phyloP scores from a whole-genome alignment of 2,888 invertebrate genomes.

The Dicyrtomina minuta region DNA sequence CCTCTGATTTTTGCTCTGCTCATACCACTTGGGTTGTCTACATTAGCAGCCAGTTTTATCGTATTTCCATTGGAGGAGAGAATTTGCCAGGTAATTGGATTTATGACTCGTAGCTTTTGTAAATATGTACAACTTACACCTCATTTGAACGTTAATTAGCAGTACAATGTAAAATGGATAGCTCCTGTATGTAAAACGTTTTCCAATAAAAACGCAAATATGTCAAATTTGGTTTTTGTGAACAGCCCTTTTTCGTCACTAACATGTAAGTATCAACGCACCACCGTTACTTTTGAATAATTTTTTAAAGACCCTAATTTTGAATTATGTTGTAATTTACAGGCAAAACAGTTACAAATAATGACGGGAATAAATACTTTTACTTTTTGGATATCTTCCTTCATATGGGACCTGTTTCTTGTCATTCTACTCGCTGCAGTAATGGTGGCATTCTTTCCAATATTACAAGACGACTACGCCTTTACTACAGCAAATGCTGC shows the following conservation, averaged over 20 bases:
- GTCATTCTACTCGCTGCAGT: conserved; percentile 55
- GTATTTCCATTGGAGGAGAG: conserved; percentile 54
- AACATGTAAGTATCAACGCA: too few relatives aligned
- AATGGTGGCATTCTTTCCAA: conserved; percentile 55
- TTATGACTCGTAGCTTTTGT: too few relatives aligned
- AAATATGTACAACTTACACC: too few relatives aligned
- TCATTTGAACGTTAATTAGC: too few relatives aligned
- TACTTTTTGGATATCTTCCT: conserved; percentile 58
- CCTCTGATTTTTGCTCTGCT: conserved; percentile 43
- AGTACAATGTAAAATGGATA: background rate
- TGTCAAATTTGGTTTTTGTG: too few relatives aligned
- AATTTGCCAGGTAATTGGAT: conserved; percentile 41
- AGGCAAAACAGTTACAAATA: conserved; percentile 55
- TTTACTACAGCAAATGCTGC: conserved; percentile 51
- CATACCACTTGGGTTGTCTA: conserved; percentile 52
- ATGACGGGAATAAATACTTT: conserved; percentile 57
- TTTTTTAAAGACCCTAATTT: too few relatives aligned
- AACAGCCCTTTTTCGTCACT: too few relatives aligned
- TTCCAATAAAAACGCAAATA: too few relatives aligned
- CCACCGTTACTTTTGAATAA: too few relatives aligned
- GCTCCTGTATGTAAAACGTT: too few relatives aligned
- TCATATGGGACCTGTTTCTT: conserved; percentile 58
- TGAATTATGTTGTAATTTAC: conserved; percentile 3
- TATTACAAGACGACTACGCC: conserved; percentile 55
- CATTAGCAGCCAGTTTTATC: conserved; percentile 52